Conservation (phyloP, 2,888 invertebrate genomes). For the Seira sanloemensis region DNA sequence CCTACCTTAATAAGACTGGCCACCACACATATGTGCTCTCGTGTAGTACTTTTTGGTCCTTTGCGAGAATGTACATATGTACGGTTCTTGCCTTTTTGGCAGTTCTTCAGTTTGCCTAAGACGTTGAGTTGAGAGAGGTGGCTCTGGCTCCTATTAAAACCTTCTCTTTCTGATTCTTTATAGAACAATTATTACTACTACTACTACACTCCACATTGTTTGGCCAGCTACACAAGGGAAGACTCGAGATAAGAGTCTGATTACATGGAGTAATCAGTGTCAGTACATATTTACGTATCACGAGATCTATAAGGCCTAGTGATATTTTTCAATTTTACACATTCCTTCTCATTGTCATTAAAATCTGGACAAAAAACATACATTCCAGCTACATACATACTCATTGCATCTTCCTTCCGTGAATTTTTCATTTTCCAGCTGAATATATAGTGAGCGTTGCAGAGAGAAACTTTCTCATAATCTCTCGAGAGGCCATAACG, state of each 20-base stretch:
- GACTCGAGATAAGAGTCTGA: background rate
- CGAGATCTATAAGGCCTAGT: too few relatives aligned
- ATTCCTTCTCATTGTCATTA: slow-evolving; percentile 28
- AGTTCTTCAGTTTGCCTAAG: slow-evolving; percentile 13
- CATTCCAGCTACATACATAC: slow-evolving; percentile 21
- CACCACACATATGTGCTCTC: background rate
- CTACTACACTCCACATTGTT: background rate
- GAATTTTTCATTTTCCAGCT: background rate
- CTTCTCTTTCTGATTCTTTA: background rate
- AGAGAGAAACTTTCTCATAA: background rate
- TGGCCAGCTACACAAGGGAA: too few relatives aligned
- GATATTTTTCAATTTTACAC: background rate
- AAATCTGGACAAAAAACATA: slow-evolving; percentile 31
- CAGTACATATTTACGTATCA: background rate
- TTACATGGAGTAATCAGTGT: background rate
- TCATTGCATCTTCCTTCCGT: slow-evolving; percentile 20
- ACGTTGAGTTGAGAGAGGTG: background rate
- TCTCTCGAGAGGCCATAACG: background rate
- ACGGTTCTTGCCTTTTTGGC: slow-evolving; percentile 30
- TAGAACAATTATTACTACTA: background rate
- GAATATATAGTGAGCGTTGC: background rate
- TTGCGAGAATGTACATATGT: background rate
- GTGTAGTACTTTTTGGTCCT: background rate
- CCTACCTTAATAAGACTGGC: slow-evolving; percentile 41
- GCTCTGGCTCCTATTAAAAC: background rate